Evolutionary conservation across 1,140 invertebrate species (phyloP).

Genomic region (Lepidotrigona ventralis): DNA sequence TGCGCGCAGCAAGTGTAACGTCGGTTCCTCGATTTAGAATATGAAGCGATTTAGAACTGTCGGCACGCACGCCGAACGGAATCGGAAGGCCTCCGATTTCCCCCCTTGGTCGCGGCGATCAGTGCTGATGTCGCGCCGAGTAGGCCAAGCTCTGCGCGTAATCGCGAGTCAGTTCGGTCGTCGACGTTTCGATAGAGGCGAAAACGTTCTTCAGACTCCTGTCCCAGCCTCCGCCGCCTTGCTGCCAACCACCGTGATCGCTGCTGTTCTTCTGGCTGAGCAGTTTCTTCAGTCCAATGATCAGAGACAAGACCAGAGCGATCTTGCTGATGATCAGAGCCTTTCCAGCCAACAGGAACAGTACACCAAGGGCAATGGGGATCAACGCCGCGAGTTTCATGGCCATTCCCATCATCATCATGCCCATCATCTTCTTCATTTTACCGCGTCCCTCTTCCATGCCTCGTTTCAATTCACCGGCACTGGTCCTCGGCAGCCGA

Average conservation of each 20-base stretch:
- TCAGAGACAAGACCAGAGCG: conserved; percentile 87
- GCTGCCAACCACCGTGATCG: conserved; percentile 80
- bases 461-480: conserved; percentile 84
- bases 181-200: conserved; percentile 74
- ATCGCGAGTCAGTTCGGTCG: conserved; percentile 70
- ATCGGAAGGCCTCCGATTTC: neutral
- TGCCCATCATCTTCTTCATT: conserved; percentile 91
- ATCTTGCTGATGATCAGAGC: conserved; percentile 89
- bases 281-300: conserved; percentile 89
- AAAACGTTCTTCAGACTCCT: conserved; percentile 75
- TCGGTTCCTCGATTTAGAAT: neutral
- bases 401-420: conserved; percentile 89
- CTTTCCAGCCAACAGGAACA: conserved; percentile 88
- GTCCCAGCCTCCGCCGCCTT: conserved; percentile 82
- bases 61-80: conserved; percentile 11
- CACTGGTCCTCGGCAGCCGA: conserved; percentile 85
- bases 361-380: conserved; percentile 86
- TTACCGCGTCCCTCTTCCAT: conserved; percentile 89
- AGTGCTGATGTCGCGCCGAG: conserved; percentile 73
- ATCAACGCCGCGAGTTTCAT: conserved; percentile 88
- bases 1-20: neutral
- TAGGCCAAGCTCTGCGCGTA: conserved; percentile 86
- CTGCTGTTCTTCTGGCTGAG: conserved; percentile 84
- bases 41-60: no score
- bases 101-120: neutral